phyloP scores from a whole-genome alignment of 2,797 vertebrate species.

The Sphenopsis melanotis region DNA sequence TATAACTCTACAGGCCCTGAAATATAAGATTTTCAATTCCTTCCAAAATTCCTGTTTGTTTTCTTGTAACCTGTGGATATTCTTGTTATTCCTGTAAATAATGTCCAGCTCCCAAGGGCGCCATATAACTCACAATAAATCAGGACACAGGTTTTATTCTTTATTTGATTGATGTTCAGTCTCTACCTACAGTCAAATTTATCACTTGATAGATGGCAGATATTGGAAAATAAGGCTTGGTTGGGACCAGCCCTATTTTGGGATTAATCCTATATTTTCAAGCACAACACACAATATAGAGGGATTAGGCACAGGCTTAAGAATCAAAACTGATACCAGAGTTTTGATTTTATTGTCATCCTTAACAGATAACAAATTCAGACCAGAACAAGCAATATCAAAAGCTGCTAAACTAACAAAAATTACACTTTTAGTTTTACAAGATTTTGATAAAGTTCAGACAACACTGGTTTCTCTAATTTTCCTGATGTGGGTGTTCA shows the following conservation, averaged over 20 bases:
- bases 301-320: neutral
- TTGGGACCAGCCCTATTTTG: neutral
- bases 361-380: neutral
- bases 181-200: neutral
- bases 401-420: neutral
- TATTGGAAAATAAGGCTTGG: neutral
- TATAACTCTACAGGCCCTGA: neutral
- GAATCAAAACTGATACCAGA: neutral
- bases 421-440: neutral
- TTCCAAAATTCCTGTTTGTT: neutral
- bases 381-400: neutral
- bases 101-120: neutral
- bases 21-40: neutral
- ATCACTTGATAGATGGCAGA: neutral
- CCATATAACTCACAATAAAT: neutral
- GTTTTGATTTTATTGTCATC: neutral
- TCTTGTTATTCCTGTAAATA: conserved; percentile 7
- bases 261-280: neutral
- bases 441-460: neutral
- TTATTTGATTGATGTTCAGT: neutral
- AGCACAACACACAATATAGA: neutral
- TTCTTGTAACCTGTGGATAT: neutral
- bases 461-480: neutral
- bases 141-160: conserved; percentile 10
- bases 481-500: neutral